Percentiles rank a stretch among this genome's conserved stretches.
These are phyloP conservation scores for Podocnemis expansa DNA, from an alignment of 2,113 vertebrate genomes.

Conservation along the genomic window DNA sequence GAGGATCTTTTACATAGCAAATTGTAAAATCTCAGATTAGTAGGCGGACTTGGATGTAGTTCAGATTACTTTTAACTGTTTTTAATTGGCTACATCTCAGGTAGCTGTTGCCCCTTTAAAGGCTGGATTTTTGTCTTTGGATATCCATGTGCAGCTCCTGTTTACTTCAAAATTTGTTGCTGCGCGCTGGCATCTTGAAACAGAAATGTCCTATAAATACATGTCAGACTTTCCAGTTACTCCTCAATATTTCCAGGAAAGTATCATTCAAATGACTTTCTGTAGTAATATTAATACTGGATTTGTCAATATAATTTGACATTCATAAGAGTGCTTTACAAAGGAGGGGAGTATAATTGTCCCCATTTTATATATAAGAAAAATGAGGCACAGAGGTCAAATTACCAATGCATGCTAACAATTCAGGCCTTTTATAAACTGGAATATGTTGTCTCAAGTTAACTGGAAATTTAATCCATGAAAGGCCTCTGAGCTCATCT, in stretches of 20 bases:
- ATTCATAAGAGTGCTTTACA: neutral
- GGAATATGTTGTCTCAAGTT: fast-evolving
- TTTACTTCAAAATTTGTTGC: neutral
- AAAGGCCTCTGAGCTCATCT: neutral
- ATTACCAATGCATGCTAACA: neutral
- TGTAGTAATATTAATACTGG: neutral
- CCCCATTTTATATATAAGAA: neutral
- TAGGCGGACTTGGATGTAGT: neutral
- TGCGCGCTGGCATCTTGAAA: neutral
- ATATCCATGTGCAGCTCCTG: neutral
- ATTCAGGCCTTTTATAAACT: fast-evolving
- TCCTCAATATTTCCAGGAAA: neutral
- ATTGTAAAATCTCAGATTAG: neutral
- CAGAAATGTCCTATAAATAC: neutral
- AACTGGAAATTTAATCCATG: neutral
- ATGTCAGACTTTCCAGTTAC: neutral
- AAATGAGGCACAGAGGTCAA: neutral
- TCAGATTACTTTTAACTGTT: neutral
- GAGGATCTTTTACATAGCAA: neutral
- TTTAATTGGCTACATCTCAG: neutral
- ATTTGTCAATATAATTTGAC: neutral
- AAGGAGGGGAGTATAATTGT: neutral
- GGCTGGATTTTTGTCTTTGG: neutral
- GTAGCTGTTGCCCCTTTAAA: neutral
- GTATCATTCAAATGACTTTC: neutral